Evolutionary conservation across 2,113 vertebrate species (phyloP).

Genomic region (Aplodontia rufa): DNA sequence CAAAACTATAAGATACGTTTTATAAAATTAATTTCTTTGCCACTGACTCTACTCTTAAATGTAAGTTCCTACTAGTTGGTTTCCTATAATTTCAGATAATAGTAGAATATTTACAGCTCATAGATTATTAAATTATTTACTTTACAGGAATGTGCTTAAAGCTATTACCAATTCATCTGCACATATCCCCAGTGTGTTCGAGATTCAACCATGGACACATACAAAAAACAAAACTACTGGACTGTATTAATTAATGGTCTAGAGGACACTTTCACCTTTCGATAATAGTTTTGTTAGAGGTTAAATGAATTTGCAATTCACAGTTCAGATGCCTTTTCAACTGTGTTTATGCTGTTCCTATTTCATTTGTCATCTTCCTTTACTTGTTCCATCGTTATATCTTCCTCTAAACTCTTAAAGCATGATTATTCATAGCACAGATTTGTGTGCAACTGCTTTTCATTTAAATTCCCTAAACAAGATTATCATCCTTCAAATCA

Average conservation of each 20-base stretch:
- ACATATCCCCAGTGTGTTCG: neutral
- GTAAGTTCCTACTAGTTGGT: slow-evolving; percentile 47
- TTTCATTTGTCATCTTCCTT: neutral
- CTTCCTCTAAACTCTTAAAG: neutral
- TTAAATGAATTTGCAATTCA: neutral
- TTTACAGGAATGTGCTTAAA: neutral
- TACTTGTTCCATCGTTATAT: neutral
- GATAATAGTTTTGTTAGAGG: neutral
- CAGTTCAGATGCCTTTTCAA: neutral
- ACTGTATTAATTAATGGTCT: neutral
- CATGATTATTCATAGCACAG: neutral
- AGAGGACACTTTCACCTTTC: neutral
- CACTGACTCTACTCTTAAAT: neutral
- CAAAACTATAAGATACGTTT: slow-evolving; percentile 42
- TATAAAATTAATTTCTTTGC: slow-evolving; percentile 40
- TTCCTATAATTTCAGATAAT: slow-evolving; percentile 8
- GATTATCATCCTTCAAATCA: neutral
- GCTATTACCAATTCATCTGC: neutral
- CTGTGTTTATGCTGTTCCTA: neutral
- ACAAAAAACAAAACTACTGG: neutral
- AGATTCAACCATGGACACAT: neutral
- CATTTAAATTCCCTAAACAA: neutral
- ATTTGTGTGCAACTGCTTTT: neutral
- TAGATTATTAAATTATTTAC: slow-evolving; percentile 25
- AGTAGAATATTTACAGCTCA: slow-evolving; percentile 10